Conservation (phyloP, 2,797 vertebrate genomes). For the Sebastes steindachneri region DNA sequence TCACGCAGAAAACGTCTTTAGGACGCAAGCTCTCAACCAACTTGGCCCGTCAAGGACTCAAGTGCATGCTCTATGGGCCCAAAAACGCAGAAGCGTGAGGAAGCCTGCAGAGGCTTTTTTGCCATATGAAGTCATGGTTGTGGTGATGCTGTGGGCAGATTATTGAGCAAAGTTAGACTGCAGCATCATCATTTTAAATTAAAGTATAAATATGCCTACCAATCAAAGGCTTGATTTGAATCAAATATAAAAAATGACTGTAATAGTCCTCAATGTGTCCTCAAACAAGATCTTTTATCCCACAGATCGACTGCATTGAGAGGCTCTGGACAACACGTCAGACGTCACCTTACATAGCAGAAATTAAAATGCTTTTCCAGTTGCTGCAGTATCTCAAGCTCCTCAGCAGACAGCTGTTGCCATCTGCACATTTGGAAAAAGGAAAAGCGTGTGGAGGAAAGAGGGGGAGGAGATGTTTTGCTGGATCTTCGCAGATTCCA, state of each 20-base stretch:
- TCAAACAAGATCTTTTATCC: neutral
- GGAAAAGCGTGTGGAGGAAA: slow-evolving; percentile 10
- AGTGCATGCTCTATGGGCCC: neutral
- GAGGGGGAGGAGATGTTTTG: slow-evolving; percentile 44
- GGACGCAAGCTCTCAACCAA: neutral
- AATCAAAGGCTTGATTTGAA: slow-evolving; percentile 2
- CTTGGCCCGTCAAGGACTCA: neutral
- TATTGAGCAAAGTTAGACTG: neutral
- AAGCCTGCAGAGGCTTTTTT: neutral
- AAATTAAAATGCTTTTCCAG: slow-evolving; percentile 69
- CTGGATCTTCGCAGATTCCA: slow-evolving; percentile 63
- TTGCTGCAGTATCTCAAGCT: slow-evolving; percentile 77
- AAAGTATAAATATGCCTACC: neutral
- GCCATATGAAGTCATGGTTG: neutral
- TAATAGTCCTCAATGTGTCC: neutral
- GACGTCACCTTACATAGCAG: slow-evolving; percentile 52
- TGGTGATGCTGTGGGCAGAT: neutral
- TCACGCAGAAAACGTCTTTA: neutral
- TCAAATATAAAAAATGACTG: neutral
- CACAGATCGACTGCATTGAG: neutral
- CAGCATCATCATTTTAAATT: neutral
- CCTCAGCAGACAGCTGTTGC: slow-evolving; percentile 78
- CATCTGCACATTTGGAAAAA: slow-evolving; percentile 75
- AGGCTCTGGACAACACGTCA: slow-evolving; percentile 23
- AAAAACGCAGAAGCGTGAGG: neutral